These are phyloP conservation scores for Sycophila sp. DNA, from an alignment of 1,140 invertebrate species.

Conservation along the genomic window DNA sequence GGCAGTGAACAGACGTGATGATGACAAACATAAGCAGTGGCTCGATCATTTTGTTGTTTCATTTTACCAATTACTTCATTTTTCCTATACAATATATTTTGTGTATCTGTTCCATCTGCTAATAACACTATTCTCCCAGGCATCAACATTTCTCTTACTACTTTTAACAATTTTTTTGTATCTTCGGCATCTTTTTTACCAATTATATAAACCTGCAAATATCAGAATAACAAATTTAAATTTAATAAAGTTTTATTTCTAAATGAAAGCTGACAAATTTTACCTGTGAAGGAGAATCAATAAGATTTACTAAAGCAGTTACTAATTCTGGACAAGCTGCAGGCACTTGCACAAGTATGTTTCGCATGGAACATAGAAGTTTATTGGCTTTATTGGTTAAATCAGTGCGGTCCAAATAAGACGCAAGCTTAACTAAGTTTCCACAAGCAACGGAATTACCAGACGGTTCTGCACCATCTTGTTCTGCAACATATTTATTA, in stretches of 20 bases:
- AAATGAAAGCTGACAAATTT: neutral
- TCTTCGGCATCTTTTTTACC: constrained; percentile 73
- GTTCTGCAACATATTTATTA: constrained; percentile 84
- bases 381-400: constrained; percentile 71
- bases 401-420: constrained; percentile 72
- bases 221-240: constrained; percentile 5
- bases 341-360: constrained; percentile 70
- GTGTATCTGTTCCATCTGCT: constrained; percentile 66
- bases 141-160: constrained; percentile 74
- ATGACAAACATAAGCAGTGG: constrained; percentile 85
- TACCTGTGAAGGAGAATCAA: constrained; percentile 76
- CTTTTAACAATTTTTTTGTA: constrained; percentile 74
- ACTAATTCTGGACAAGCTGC: constrained; percentile 82
- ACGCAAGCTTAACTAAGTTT: constrained; percentile 82
- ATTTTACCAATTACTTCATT: constrained; percentile 58
- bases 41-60: constrained; percentile 65
- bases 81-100: constrained; percentile 50
- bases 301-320: constrained; percentile 76
- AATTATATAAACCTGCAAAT: constrained; percentile 73
- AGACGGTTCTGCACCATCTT: constrained; percentile 93
- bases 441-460: constrained; percentile 89
- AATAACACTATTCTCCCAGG: constrained; percentile 78
- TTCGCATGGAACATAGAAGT: constrained; percentile 73
- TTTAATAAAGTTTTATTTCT: neutral
- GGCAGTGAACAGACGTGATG: constrained; percentile 83